Conservation (phyloP, 2,888 invertebrate species). For the Amiota minor region DNA sequence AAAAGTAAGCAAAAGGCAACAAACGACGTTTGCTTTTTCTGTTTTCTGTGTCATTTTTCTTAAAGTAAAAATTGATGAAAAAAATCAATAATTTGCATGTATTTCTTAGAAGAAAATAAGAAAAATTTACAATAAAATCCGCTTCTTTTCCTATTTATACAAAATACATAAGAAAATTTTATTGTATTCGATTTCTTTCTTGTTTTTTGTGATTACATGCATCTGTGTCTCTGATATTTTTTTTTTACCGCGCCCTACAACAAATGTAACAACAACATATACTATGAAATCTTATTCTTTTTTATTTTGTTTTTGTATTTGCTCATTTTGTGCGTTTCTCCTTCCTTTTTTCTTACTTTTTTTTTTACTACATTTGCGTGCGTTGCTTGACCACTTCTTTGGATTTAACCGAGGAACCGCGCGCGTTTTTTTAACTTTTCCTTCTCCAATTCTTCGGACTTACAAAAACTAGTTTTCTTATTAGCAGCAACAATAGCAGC, state of each 20-base stretch:
- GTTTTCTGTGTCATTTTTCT: background rate
- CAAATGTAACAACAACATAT: conserved; percentile 16
- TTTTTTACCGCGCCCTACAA: conserved; percentile 18
- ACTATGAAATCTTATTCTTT: conserved; percentile 25
- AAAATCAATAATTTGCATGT: conserved; percentile 42
- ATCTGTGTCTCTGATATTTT: no score
- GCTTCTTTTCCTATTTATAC: no score
- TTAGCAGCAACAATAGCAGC: conserved; percentile 37
- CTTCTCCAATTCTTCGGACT: conserved; percentile 3
- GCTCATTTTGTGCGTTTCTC: background rate
- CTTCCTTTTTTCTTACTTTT: conserved; percentile 30
- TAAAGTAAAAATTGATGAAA: conserved; percentile 20
- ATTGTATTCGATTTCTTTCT: conserved; percentile 1
- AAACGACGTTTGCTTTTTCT: background rate
- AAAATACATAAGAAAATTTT: background rate
- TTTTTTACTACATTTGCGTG: conserved; percentile 33
- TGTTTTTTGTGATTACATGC: conserved; percentile 39
- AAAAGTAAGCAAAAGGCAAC: background rate
- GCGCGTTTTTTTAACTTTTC: conserved; percentile 54
- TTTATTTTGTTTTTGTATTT: conserved; percentile 46
- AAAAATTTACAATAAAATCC: background rate
- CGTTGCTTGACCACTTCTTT: conserved; percentile 65
- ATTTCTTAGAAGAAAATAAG: conserved; percentile 6
- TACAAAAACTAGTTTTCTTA: conserved; percentile 53
- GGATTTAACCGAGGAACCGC: conserved; percentile 34